phyloP scores from a whole-genome alignment of 2,113 vertebrate species.

The Verasper variegatus region DNA sequence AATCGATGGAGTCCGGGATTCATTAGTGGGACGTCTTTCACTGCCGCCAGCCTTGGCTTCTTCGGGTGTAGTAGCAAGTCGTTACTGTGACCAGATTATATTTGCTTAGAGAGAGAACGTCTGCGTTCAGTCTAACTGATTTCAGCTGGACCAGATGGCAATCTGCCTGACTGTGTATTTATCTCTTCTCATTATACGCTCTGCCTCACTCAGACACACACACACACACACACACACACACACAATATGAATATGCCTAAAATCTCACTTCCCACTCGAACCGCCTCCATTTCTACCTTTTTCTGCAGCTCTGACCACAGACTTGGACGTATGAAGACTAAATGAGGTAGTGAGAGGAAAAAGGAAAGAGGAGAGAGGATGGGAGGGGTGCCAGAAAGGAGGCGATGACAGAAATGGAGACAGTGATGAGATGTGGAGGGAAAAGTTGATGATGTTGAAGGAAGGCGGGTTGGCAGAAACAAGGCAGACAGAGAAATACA shows the following conservation, averaged over 20 bases:
- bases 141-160: slow-evolving; percentile 67
- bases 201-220: slow-evolving; percentile 34
- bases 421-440: slow-evolving; percentile 15
- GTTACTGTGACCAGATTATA: slow-evolving; percentile 41
- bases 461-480: neutral
- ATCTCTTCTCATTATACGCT: slow-evolving; percentile 48
- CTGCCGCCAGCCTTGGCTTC: neutral
- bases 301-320: slow-evolving; percentile 30
- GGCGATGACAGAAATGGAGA: slow-evolving; percentile 17
- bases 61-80: slow-evolving; percentile 27
- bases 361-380: neutral
- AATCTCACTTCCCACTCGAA: neutral
- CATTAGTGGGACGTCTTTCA: neutral
- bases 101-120: slow-evolving; percentile 36
- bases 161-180: slow-evolving; percentile 52
- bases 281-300: slow-evolving; percentile 1
- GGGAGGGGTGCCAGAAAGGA: neutral
- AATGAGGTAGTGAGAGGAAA: slow-evolving; percentile 6
- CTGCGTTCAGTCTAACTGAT: slow-evolving; percentile 49
- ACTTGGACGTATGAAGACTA: slow-evolving; percentile 1
- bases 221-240: slow-evolving; percentile 3
- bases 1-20: neutral
- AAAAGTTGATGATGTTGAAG: slow-evolving; percentile 1
- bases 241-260: slow-evolving; percentile 19
- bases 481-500: neutral